Conservation (phyloP, 2,888 invertebrate species). For the Agonopterix subpropinquella region DNA sequence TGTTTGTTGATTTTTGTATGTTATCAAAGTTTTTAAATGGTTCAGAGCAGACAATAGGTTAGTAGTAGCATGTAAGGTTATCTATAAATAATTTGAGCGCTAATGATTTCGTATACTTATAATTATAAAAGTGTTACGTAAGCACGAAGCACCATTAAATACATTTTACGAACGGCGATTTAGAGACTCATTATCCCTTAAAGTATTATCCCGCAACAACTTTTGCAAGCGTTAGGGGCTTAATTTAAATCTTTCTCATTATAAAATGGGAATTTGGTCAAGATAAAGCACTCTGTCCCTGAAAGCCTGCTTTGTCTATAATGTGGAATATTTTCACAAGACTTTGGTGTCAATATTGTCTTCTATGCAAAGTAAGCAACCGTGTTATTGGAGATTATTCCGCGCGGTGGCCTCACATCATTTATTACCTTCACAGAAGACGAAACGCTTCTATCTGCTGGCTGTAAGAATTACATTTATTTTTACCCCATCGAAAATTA, state of each 20-base stretch:
- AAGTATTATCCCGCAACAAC: slow-evolving; percentile 22
- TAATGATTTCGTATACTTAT: neutral
- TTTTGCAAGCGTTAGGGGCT: slow-evolving; percentile 12
- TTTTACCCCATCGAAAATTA: neutral
- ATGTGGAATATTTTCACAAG: no score
- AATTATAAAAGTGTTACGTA: neutral
- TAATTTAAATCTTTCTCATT: slow-evolving; percentile 19
- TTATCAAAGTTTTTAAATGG: neutral
- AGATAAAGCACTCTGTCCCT: no score
- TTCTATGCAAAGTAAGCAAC: slow-evolving; percentile 35
- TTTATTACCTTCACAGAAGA: slow-evolving; percentile 39
- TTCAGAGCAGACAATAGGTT: no score
- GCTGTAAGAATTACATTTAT: slow-evolving; percentile 24
- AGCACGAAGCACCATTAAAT: no score
- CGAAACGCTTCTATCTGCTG: slow-evolving; percentile 17
- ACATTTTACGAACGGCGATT: no score
- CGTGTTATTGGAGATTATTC: slow-evolving; percentile 57
- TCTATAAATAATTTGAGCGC: neutral
- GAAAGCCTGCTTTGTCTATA: no score
- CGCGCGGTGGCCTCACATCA: slow-evolving; percentile 34
- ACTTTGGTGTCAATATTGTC: slow-evolving; percentile 1
- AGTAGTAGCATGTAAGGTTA: neutral
- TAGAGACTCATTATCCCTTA: slow-evolving; percentile 14
- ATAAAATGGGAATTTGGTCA: slow-evolving; percentile 8
- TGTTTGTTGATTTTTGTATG: slow-evolving; percentile 11